phyloP scores from a whole-genome alignment of 53 echinoderm and acorn worm species.

The Pentamera pediparva region DNA sequence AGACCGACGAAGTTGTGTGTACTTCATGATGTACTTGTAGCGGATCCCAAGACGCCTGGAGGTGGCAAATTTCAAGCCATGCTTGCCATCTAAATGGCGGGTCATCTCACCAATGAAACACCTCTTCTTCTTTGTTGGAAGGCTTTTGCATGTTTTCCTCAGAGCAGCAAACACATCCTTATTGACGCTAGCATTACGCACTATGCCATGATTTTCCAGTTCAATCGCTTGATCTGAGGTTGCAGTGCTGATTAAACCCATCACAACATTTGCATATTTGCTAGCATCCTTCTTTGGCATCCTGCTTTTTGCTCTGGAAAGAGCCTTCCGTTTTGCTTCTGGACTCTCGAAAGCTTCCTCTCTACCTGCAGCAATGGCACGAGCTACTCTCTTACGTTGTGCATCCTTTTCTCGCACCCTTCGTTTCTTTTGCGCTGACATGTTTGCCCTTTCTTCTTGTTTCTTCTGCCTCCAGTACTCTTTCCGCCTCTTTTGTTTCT shows the following conservation, averaged over 20 bases:
- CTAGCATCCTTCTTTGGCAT: neutral
- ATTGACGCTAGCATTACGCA: neutral
- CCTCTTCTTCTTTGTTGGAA: neutral
- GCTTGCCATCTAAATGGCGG: neutral
- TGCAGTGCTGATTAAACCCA: neutral
- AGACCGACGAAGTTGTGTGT: neutral
- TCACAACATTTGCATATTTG: conserved; percentile 1
- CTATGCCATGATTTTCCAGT: neutral
- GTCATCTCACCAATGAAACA: neutral
- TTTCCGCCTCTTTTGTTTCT: neutral
- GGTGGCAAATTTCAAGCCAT: neutral
- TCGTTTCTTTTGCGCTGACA: neutral
- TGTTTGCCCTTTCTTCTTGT: conserved; percentile 1
- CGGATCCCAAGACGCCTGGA: neutral
- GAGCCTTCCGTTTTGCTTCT: neutral
- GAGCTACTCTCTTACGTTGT: neutral
- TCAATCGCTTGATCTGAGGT: neutral
- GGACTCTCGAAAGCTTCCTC: neutral
- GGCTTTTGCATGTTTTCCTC: neutral
- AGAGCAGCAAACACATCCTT: neutral
- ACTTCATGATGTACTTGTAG: neutral
- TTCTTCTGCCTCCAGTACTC: conserved; percentile 1
- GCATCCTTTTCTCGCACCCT: neutral
- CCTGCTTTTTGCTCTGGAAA: neutral
- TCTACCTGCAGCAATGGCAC: neutral